These are phyloP conservation scores for Saguinus midas DNA, from an alignment of 2,113 vertebrate species.

Conservation along the genomic window DNA sequence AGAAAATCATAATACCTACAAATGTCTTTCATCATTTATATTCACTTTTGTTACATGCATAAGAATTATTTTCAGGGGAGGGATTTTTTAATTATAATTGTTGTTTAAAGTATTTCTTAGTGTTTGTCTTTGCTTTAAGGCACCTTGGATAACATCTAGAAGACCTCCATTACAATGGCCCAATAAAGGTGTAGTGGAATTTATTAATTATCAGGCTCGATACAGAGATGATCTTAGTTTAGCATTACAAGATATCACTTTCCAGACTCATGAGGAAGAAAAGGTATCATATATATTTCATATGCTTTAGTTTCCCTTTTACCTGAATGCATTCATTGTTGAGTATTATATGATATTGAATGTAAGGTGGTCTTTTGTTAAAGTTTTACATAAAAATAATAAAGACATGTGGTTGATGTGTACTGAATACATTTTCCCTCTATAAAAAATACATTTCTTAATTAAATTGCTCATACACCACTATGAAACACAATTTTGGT, in stretches of 20 bases:
- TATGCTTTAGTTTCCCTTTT: neutral
- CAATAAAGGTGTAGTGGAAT: slow-evolving; percentile 75
- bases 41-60: neutral
- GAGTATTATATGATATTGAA: neutral
- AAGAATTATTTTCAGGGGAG: neutral
- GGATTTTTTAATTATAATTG: neutral
- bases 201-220: slow-evolving; percentile 77
- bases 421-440: neutral
- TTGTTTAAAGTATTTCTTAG: slow-evolving; percentile 5
- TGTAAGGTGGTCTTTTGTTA: neutral
- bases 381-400: neutral
- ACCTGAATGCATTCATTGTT: neutral
- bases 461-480: neutral
- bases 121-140: slow-evolving; percentile 71
- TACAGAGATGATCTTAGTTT: slow-evolving; percentile 72
- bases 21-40: neutral
- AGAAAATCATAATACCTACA: neutral
- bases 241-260: slow-evolving; percentile 76
- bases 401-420: neutral
- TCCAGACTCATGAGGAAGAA: slow-evolving; percentile 76
- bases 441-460: neutral
- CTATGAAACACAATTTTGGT: neutral
- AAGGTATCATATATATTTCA: slow-evolving; percentile 74
- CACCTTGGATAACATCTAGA: slow-evolving; percentile 74
- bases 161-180: slow-evolving; percentile 78